These are phyloP conservation scores for Lacerta viridis DNA, from an alignment of 2,797 vertebrate species.

Conservation along the genomic window DNA sequence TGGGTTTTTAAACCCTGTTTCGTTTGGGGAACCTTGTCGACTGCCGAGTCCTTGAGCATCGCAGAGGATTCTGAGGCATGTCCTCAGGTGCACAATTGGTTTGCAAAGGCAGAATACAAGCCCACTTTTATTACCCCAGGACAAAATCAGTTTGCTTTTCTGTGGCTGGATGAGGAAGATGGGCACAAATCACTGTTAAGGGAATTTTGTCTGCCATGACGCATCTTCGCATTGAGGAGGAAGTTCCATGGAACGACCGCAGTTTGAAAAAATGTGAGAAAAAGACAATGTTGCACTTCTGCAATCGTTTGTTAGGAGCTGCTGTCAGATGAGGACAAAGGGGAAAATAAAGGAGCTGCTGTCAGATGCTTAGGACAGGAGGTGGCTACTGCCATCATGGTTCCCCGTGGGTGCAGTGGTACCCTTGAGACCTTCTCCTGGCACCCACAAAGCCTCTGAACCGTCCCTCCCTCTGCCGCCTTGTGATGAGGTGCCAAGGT, in stretches of 20 bases:
- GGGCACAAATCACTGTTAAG: not conserved
- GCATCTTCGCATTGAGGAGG: not conserved
- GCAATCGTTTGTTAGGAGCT: not conserved
- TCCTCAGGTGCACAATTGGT: not conserved
- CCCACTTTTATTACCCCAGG: too few relatives aligned
- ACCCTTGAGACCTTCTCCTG: too few relatives aligned
- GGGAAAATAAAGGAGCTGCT: too few relatives aligned
- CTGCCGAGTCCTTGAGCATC: not conserved
- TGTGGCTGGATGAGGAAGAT: not conserved
- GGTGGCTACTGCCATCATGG: too few relatives aligned
- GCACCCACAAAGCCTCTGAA: too few relatives aligned
- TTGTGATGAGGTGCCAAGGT: too few relatives aligned
- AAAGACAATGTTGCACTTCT: not conserved
- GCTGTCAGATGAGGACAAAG: too few relatives aligned
- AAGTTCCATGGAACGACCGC: not conserved
- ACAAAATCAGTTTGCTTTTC: too few relatives aligned
- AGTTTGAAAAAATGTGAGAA: not conserved
- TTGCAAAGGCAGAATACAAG: not conserved
- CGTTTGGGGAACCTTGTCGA: not conserved
- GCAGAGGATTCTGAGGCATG: not conserved
- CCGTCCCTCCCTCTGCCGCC: too few relatives aligned
- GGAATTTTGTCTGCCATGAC: not conserved
- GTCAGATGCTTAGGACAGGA: not conserved
- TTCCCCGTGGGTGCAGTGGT: too few relatives aligned
- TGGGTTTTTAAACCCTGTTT: not conserved